Base-by-base conservation (phyloP, 2,797 vertebrate genomes). In the Enteromius afrohamiltoni region DNA sequence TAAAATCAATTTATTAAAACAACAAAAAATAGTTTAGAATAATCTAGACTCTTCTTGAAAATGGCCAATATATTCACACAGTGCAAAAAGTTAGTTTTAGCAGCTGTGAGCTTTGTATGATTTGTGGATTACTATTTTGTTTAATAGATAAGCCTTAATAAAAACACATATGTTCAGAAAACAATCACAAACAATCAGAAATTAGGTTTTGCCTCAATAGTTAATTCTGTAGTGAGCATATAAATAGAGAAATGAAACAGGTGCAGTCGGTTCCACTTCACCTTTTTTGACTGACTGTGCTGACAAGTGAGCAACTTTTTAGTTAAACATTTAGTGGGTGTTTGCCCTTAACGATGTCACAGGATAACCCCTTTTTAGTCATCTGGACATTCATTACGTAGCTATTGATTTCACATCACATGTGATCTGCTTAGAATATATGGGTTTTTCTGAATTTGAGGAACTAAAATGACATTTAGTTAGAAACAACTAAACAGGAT, bases 261-360 rank as follows among this genome's bases (percentile, higher is more conserved):
- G 19, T 6, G 29, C 1, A 13, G 17, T 74, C 3, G 11, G 70
- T 74, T 74, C 5, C 70, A 74, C 70, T 74, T 74, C 70, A 49
- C 17, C 29, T 31, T 74, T 74, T 74, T 53, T 74, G 70, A 53
- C 47, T 53, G 47, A 53, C 51, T 34, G 47, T n/a, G 47, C 17
- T 3, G 5, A 53, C 29, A 34, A 21, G 19, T 10, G 29, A 53
- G 29, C 13, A 31, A 51, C 45, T 2, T 29, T 49, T 23, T 17
- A 19, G 45, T 49, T 2, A 71, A 49, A 51, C 45, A 13, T 13
- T 53, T 4, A 21, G 4, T 13, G 29, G 47, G 47, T 53, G 47
- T 74, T 74, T 53, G 29, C 70, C 45, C 47, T 21, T 13, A 53
- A 34, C 21, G 1, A 53, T 4, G 70, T 53, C 47, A 74, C 31